Percentiles rank a stretch among this genome's conserved stretches.
These are phyloP conservation scores for Apodemia duryi DNA, from an alignment of 2,888 invertebrate species.

Conservation along the genomic window DNA sequence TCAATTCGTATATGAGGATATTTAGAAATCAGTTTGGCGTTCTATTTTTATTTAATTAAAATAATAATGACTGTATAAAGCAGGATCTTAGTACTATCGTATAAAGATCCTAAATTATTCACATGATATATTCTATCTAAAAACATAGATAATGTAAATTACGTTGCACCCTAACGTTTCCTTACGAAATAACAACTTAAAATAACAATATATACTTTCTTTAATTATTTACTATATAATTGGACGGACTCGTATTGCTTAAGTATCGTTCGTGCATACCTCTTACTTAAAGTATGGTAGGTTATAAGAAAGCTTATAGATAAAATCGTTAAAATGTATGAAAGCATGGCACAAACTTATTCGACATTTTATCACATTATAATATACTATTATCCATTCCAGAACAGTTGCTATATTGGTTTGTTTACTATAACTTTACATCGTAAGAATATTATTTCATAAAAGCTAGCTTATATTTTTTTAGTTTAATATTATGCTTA, in stretches of 20 bases:
- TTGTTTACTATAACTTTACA: not conserved
- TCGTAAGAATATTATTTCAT: not conserved
- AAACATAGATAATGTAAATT: not conserved
- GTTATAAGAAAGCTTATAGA: slow-evolving; percentile 12
- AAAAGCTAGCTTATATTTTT: not conserved
- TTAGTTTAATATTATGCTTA: slow-evolving; percentile 5
- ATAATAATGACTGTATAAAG: no score
- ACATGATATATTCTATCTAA: no score
- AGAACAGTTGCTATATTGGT: not conserved
- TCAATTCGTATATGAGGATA: not conserved
- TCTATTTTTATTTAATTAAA: not conserved
- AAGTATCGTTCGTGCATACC: slow-evolving; percentile 27
- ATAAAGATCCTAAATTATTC: no score
- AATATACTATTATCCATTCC: not conserved
- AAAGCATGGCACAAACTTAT: slow-evolving; percentile 53
- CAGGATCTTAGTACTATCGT: no score
- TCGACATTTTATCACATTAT: slow-evolving; percentile 32
- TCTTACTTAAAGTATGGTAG: not conserved
- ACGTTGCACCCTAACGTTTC: not conserved
- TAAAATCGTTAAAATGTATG: slow-evolving; percentile 18
- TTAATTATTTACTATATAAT: slow-evolving; percentile 17
- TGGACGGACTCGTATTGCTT: slow-evolving; percentile 63
- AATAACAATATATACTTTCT: slow-evolving; percentile 4
- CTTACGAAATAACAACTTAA: not conserved
- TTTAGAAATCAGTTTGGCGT: not conserved